These are phyloP conservation scores for Acrocera orbiculus DNA, from an alignment of 2,888 invertebrate species.

Conservation along the genomic window DNA sequence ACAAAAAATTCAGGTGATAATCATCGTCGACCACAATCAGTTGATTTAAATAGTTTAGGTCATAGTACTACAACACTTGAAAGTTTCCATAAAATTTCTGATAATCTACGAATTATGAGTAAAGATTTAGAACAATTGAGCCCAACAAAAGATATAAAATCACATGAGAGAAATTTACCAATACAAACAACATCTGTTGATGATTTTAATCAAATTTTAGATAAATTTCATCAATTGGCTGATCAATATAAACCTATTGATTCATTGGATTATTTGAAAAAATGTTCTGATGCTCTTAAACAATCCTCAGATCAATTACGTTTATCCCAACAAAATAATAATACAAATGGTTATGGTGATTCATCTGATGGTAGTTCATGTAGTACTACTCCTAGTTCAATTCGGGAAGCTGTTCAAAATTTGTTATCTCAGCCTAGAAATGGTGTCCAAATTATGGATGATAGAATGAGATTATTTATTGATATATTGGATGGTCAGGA, in stretches of 20 bases:
- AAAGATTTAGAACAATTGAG: constrained; percentile 29
- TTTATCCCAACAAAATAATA: constrained; percentile 20
- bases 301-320: constrained; percentile 28
- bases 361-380: constrained; percentile 27
- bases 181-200: constrained; percentile 13
- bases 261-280: constrained; percentile 30
- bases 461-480: constrained; percentile 60
- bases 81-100: constrained; percentile 30
- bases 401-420: constrained; percentile 51
- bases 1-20: constrained; percentile 11
- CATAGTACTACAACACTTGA: constrained; percentile 27
- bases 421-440: constrained; percentile 50
- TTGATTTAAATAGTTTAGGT: constrained; percentile 19
- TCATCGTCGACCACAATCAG: constrained; percentile 5
- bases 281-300: constrained; percentile 29
- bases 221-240: constrained; percentile 30
- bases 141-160: constrained; percentile 15
- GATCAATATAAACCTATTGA: constrained; percentile 29
- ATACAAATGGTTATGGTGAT: constrained; percentile 15
- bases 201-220: constrained; percentile 30
- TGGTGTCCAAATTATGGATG: constrained; percentile 58
- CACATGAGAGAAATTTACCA: not conserved
- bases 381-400: constrained; percentile 41
- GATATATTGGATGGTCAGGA: constrained; percentile 71
- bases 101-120: constrained; percentile 29